Evolutionary conservation across 1,140 invertebrate species (phyloP).

Genomic region (Drosophila orena): DNA sequence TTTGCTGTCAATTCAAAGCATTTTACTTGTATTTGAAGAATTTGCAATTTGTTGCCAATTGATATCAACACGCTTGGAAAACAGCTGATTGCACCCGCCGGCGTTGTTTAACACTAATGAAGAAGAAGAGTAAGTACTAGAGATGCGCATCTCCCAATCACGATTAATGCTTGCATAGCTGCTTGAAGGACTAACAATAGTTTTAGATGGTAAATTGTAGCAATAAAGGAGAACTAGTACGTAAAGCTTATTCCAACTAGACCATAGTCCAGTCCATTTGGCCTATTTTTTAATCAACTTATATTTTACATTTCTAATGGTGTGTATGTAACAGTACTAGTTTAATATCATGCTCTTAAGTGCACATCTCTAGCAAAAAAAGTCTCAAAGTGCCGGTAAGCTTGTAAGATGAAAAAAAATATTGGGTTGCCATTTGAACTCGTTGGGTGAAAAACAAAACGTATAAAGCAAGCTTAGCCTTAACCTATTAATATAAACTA

Average conservation of each 20-base stretch:
- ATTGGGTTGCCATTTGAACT: too few relatives aligned
- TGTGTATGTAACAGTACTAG: too few relatives aligned
- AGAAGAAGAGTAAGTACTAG: background rate
- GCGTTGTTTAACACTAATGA: constrained; percentile 15
- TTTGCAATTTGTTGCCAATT: constrained; percentile 17
- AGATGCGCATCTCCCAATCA: constrained; percentile 2
- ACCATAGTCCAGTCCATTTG: too few relatives aligned
- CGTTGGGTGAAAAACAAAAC: too few relatives aligned
- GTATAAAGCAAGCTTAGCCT: too few relatives aligned
- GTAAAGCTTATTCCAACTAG: too few relatives aligned
- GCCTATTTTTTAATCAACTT: too few relatives aligned
- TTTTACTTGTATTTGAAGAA: constrained; percentile 26
- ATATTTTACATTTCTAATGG: too few relatives aligned
- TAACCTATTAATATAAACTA: background rate
- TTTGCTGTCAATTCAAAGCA: constrained; percentile 7
- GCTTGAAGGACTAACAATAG: background rate
- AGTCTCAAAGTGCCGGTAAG: background rate
- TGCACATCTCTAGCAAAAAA: constrained; percentile 8
- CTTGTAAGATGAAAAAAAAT: constrained; percentile 18
- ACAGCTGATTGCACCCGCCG: constrained; percentile 18
- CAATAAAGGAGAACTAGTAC: background rate
- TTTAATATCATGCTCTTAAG: too few relatives aligned
- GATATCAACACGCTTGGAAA: constrained; percentile 28
- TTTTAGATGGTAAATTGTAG: background rate
- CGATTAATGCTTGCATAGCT: background rate